phyloP scores from a whole-genome alignment of 2,113 vertebrate genomes.

The Brachypodius melanocephalos region DNA sequence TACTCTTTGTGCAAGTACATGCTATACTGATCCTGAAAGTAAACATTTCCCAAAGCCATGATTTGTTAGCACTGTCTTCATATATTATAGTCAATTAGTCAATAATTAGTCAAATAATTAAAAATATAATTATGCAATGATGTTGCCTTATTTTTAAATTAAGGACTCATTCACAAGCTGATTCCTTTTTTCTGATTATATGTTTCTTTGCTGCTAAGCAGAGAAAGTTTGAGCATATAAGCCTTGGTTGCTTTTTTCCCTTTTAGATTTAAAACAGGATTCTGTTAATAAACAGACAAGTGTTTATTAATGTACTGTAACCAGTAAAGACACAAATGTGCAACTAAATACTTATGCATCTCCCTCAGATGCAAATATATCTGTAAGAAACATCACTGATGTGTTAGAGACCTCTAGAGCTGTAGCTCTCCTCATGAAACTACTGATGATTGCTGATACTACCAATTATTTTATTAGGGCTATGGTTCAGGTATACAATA shows the following conservation, averaged over 20 bases:
- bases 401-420: conserved; percentile 58
- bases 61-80: conserved; percentile 24
- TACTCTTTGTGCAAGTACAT: neutral
- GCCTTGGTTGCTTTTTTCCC: neutral
- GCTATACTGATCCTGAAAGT: conserved; percentile 5
- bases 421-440: neutral
- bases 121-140: conserved; percentile 29
- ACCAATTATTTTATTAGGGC: neutral
- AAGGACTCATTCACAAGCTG: neutral
- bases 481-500: neutral
- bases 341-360: neutral
- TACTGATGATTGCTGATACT: neutral
- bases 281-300: neutral
- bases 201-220: neutral
- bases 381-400: conserved; percentile 13
- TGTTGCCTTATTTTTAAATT: conserved; percentile 17
- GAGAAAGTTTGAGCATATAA: neutral
- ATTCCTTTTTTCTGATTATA: neutral
- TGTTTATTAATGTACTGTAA: neutral
- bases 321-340: conserved; percentile 1
- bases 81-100: conserved; percentile 35
- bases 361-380: conserved; percentile 18
- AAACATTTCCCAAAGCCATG: conserved; percentile 16
- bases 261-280: neutral
- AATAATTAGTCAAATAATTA: conserved; percentile 51